Conservation (phyloP, 2,113 vertebrate species). For the Puma concolor region DNA sequence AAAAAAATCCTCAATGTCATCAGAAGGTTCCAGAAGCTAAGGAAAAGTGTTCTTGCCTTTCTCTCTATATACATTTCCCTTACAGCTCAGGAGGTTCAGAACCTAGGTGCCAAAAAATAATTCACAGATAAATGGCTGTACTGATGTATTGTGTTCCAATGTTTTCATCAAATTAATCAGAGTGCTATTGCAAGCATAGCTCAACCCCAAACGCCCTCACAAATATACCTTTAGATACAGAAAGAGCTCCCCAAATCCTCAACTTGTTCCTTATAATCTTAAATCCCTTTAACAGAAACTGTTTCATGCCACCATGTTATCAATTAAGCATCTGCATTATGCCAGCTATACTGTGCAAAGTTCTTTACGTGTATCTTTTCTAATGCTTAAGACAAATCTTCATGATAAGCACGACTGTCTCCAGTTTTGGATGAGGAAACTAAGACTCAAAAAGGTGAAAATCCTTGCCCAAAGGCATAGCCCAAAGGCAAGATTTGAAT, state of each 20-base stretch:
- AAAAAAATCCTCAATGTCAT: constrained; percentile 65
- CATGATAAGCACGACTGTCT: not conserved
- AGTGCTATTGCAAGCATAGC: constrained; percentile 13
- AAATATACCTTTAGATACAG: constrained; percentile 43
- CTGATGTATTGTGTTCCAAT: constrained; percentile 27
- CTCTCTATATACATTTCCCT: constrained; percentile 50
- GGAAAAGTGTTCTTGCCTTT: constrained; percentile 69
- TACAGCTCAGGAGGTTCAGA: constrained; percentile 39
- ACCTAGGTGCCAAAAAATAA: constrained; percentile 56
- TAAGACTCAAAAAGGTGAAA: constrained; percentile 51
- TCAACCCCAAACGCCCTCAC: not conserved
- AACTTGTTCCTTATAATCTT: not conserved
- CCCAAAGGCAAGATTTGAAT: constrained; percentile 25
- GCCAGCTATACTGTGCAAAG: not conserved
- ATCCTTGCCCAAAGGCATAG: not conserved
- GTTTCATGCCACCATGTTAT: not conserved
- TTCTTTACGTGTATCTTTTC: constrained; percentile 7
- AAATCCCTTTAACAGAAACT: constrained; percentile 15
- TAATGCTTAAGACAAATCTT: constrained; percentile 13
- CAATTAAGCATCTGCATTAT: not conserved
- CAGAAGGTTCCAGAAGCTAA: constrained; percentile 77
- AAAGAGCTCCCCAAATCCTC: not conserved
- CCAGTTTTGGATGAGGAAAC: constrained; percentile 48
- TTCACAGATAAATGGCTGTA: constrained; percentile 45
- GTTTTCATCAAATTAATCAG: constrained; percentile 62